Conservation (phyloP, 2,797 vertebrate genomes). For the Varecia variegata region DNA sequence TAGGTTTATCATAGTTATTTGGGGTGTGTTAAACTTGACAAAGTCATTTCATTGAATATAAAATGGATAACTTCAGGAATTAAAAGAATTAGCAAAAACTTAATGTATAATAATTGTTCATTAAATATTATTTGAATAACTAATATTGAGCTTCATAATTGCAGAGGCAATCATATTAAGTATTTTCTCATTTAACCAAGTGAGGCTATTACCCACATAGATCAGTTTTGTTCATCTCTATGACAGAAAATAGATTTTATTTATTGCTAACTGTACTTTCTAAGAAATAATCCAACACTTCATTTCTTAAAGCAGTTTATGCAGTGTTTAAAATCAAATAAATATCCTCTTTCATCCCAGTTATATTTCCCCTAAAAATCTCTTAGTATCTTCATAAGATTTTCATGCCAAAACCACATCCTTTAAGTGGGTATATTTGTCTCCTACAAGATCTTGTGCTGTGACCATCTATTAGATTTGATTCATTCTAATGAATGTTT, state of each 20-base stretch:
- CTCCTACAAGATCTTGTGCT: not conserved
- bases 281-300: not conserved
- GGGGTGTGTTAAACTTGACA: not conserved
- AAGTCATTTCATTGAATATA: not conserved
- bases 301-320: not conserved
- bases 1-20: not conserved
- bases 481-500: not conserved
- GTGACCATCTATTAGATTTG: not conserved
- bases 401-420: not conserved
- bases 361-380: not conserved
- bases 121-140: constrained; percentile 10
- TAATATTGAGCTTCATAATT: not conserved
- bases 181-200: constrained; percentile 7
- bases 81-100: not conserved
- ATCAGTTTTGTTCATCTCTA: not conserved
- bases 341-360: not conserved
- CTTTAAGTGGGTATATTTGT: not conserved
- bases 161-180: not conserved
- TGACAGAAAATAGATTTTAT: not conserved
- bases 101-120: not conserved
- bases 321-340: not conserved
- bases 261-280: not conserved
- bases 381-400: not conserved
- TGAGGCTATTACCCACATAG: not conserved
- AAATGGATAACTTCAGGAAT: not conserved